phyloP scores from a whole-genome alignment of 1,140 invertebrate species.

The Neodiprion pinetum region DNA sequence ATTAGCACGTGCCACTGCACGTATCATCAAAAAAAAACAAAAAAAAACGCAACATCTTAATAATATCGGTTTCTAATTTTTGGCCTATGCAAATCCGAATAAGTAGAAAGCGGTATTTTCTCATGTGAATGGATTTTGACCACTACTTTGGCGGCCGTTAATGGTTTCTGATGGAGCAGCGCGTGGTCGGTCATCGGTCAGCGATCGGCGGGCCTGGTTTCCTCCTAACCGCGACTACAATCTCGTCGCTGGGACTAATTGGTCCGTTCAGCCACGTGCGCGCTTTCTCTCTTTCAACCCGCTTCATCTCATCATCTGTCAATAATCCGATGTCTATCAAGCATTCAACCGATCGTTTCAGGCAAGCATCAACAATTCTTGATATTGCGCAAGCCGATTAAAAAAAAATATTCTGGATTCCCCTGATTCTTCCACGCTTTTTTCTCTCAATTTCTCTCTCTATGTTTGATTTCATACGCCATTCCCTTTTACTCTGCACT shows the following conservation, averaged over 20 bases:
- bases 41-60: no score
- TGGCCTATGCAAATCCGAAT: background rate
- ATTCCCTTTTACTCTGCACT: no score
- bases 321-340: background rate
- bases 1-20: no score
- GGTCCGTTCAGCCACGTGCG: constrained; percentile 42
- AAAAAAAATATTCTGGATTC: no score
- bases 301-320: background rate
- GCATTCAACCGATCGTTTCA: background rate
- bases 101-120: background rate
- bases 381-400: no score
- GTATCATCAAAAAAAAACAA: no score
- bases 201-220: background rate
- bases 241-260: constrained; percentile 38
- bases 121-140: background rate
- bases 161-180: constrained; percentile 23
- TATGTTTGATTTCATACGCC: no score
- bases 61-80: no score
- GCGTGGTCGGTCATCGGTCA: constrained; percentile 29
- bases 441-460: no score
- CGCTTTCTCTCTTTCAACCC: constrained; percentile 37
- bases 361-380: no score
- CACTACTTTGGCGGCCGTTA: background rate
- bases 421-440: no score
- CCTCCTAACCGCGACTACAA: constrained; percentile 25